Percentiles rank a stretch among this genome's conserved stretches.
phyloP scores from a whole-genome alignment of 2,888 invertebrate species.

The Scaptomyza reducta region DNA sequence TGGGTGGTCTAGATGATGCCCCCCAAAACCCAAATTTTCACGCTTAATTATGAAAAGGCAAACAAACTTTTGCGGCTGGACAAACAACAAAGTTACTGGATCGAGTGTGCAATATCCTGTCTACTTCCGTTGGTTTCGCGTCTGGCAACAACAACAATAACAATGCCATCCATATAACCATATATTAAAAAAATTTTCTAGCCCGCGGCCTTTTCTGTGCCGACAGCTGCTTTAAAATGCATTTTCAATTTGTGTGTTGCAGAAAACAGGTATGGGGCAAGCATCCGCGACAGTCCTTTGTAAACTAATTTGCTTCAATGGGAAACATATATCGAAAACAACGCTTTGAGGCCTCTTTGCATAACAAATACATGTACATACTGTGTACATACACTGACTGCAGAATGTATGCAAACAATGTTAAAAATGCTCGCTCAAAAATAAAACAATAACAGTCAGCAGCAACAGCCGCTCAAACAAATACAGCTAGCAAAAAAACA shows the following conservation, averaged over 20 bases:
- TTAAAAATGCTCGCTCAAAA: constrained; percentile 50
- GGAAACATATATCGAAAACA: constrained; percentile 63
- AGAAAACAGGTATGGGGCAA: constrained; percentile 15
- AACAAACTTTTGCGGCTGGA: constrained; percentile 54
- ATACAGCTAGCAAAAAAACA: constrained; percentile 12
- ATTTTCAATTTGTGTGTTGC: constrained; percentile 71
- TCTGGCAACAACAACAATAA: constrained; percentile 55
- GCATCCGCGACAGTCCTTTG: constrained; percentile 65
- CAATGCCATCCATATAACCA: constrained; percentile 12
- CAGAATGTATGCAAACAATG: constrained; percentile 77
- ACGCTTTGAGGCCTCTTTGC: constrained; percentile 78
- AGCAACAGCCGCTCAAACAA: constrained; percentile 18
- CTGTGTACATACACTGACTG: constrained; percentile 52
- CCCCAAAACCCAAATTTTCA: constrained; percentile 61
- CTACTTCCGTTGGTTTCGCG: constrained; percentile 41
- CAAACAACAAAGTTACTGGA: constrained; percentile 32
- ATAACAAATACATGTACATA: constrained; percentile 62
- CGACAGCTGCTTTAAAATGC: constrained; percentile 77
- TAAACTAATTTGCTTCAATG: constrained; percentile 74
- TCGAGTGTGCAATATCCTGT: constrained; percentile 44
- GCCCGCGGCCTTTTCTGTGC: constrained; percentile 56
- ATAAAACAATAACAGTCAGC: constrained; percentile 22
- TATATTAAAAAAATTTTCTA: constrained; percentile 69
- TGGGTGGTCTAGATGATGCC: constrained; percentile 50
- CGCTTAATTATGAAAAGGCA: constrained; percentile 74